Percentiles rank a stretch among this genome's conserved stretches.
These are phyloP conservation scores for Mantis religiosa DNA, from an alignment of 2,888 invertebrate species.

Conservation along the genomic window DNA sequence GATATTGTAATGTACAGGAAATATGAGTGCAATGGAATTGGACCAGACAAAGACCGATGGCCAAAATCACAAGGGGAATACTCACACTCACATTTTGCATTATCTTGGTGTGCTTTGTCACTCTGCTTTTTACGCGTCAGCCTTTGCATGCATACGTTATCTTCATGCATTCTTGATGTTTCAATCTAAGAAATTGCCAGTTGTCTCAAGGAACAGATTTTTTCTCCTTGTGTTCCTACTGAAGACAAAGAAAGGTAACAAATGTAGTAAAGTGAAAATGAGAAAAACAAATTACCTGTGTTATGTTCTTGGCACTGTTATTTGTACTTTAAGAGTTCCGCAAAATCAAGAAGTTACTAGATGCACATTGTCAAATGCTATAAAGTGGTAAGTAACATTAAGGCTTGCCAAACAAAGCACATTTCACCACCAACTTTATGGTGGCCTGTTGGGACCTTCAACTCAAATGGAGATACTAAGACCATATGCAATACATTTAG, in stretches of 20 bases:
- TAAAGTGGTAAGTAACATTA: too few species aligned
- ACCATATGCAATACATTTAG: too few species aligned
- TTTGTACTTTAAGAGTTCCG: background rate
- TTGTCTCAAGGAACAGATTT: slow-evolving; percentile 25
- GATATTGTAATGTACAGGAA: background rate
- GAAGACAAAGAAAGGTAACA: background rate
- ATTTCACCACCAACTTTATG: too few species aligned
- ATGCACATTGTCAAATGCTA: too few species aligned
- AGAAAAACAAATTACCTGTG: slow-evolving; percentile 9
- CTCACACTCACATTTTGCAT: background rate
- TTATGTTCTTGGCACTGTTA: background rate
- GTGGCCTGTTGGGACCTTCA: too few species aligned
- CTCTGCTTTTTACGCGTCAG: background rate
- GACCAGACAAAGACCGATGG: background rate
- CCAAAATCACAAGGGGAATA: background rate
- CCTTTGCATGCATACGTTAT: background rate
- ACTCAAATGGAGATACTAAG: too few species aligned
- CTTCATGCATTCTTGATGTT: slow-evolving; percentile 29
- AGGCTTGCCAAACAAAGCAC: too few species aligned
- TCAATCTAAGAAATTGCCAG: slow-evolving; percentile 30
- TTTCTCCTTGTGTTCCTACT: background rate
- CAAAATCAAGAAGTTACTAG: background rate
- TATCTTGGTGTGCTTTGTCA: background rate
- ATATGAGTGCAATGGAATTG: background rate
- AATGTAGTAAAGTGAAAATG: background rate